phyloP scores from a whole-genome alignment of 1,140 invertebrate species.

The Neodiprion fabricii region DNA sequence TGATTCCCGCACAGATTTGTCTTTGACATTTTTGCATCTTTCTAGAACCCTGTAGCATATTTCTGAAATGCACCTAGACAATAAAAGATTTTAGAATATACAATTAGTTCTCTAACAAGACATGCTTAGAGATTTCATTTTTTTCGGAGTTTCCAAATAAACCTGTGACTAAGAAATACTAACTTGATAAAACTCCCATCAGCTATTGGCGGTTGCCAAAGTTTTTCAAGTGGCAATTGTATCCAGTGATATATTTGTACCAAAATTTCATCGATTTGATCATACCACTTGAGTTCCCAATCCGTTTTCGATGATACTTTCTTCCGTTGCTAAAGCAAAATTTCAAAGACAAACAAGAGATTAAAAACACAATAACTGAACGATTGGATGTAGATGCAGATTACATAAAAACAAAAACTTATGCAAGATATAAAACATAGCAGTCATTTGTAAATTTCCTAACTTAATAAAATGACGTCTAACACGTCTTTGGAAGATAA shows the following conservation, averaged over 20 bases:
- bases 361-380: no score
- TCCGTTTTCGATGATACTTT: constrained; percentile 48
- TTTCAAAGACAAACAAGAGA: no score
- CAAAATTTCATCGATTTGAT: constrained; percentile 66
- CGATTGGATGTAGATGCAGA: no score
- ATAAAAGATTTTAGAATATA: constrained; percentile 11
- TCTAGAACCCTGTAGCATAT: constrained; percentile 81
- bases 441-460: neutral
- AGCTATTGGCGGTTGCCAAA: constrained; percentile 83
- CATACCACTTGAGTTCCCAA: constrained; percentile 65
- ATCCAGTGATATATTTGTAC: constrained; percentile 70
- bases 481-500: no score
- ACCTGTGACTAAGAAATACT: constrained; percentile 32
- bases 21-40: constrained; percentile 66
- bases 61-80: constrained; percentile 70
- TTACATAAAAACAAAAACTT: constrained; percentile 20
- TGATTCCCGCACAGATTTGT: constrained; percentile 71
- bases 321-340: constrained; percentile 37
- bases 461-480: no score
- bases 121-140: neutral
- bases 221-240: constrained; percentile 72
- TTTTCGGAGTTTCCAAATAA: no score
- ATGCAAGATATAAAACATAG: neutral
- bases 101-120: constrained; percentile 15
- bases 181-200: constrained; percentile 87